Percentiles rank a stretch among this genome's conserved stretches.
phyloP scores from a whole-genome alignment of 2,888 invertebrate genomes.

The Gisinianus flammeolus region DNA sequence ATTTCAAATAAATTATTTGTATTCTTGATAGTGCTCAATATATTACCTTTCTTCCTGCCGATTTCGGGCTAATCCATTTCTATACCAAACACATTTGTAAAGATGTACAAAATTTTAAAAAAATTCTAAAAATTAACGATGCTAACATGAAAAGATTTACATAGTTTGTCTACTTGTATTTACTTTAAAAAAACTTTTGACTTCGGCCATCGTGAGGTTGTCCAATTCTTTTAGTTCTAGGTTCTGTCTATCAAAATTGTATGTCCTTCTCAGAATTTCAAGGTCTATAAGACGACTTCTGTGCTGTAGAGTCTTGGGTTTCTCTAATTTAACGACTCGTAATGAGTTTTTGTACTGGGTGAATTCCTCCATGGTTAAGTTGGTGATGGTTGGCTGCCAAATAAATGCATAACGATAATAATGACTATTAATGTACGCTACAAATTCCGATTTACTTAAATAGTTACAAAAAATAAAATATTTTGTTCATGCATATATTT shows the following conservation, averaged over 20 bases:
- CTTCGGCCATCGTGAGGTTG: background rate
- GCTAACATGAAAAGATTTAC: too few relatives aligned
- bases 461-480: background rate
- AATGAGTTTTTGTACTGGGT: constrained; percentile 80
- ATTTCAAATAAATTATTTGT: too few relatives aligned
- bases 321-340: constrained; percentile 81
- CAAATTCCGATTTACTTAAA: background rate
- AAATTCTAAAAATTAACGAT: too few relatives aligned
- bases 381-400: background rate
- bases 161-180: background rate
- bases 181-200: constrained; percentile 18
- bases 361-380: constrained; percentile 71
- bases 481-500: background rate
- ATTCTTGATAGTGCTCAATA: too few relatives aligned
- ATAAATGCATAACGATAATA: background rate
- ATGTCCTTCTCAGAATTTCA: background rate
- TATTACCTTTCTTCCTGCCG: constrained; percentile 15
- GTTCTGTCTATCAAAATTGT: constrained; percentile 12
- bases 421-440: background rate
- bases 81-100: too few relatives aligned
- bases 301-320: constrained; percentile 82
- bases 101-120: too few relatives aligned
- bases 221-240: constrained; percentile 8
- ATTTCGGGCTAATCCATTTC: constrained; percentile 26
- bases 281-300: constrained; percentile 61